Base-by-base conservation (phyloP, 2,888 invertebrate genomes). In the Elysia crispata region DNA sequence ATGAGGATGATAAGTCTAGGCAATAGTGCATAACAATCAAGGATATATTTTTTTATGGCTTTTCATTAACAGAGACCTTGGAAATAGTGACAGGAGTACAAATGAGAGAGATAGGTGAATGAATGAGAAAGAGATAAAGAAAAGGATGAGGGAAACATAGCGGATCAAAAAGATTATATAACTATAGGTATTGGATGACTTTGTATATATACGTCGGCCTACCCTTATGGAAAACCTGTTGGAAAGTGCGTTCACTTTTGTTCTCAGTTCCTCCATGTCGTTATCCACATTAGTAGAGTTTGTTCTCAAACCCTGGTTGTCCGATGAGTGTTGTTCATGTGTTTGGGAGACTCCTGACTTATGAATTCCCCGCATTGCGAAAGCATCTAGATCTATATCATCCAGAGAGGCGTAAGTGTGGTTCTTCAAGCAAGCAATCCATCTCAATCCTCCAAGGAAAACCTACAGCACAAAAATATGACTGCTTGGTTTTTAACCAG, bases 351-450 rank as follows among this genome's bases (percentile, higher is more conserved):
- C 77, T 57, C 78, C 66, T 49, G 83, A 67, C 28, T 86, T 84
- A 75, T 90, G 88, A 30, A 90, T 82, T 11, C 88, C 86, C 54
- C 86, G 81, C 84, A 90, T 85, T 23, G 85, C 86, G 15, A 90
- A 83, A 6, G 87, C n/a, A n/a, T n/a, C n/a, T n/a, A n/a, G 83
- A 76, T 90, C 89, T 41, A 84, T 80, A 70, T 89, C 89, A 54
- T 87, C 86, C 60, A 90, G 80, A 0, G 88, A 88, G 70, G 88
- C 88, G 82, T 90, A 90, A 13, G 83, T 86, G 76, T 89, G 88
- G 20, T 85, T 86, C 8, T 86, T 87, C 6, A 89, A 81, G 83
- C 88, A 89, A 1, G 88, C 88, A 18, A 90, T 73, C 15, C 86
- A 85, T 64, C 86, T 86, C 54, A 90, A 80, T 20, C 88, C 85